Conservation (phyloP, 2,888 invertebrate species). For the Tromatobia lineatoria region DNA sequence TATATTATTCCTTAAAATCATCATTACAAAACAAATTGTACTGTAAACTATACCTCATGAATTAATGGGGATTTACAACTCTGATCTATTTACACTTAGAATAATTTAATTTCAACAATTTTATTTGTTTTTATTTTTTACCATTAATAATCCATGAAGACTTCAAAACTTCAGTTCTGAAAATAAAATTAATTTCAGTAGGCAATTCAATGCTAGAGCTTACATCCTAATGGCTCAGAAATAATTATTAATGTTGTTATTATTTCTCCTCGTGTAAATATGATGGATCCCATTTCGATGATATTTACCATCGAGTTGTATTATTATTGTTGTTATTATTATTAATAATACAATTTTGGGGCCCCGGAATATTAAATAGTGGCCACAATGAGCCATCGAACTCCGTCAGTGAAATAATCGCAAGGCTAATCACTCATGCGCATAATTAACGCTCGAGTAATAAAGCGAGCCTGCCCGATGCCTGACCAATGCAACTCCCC, state of each 20-base stretch:
- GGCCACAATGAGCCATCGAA: constrained; percentile 45
- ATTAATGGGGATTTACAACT: too few species aligned
- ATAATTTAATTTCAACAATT: too few species aligned
- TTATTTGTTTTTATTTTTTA: too few species aligned
- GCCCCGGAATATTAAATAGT: constrained; percentile 16
- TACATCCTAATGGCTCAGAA: neutral
- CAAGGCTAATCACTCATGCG: constrained; percentile 83
- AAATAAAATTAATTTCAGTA: too few species aligned
- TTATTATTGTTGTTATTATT: neutral
- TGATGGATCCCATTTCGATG: neutral
- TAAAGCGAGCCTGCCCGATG: constrained; percentile 72
- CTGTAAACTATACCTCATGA: too few species aligned
- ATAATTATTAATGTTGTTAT: neutral
- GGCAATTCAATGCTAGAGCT: too few species aligned
- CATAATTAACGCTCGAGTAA: constrained; percentile 82
- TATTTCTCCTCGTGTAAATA: neutral
- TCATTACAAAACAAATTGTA: too few species aligned
- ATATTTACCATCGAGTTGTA: neutral
- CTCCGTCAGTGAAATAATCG: constrained; percentile 79
- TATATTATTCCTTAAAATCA: too few species aligned
- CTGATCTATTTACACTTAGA: too few species aligned
- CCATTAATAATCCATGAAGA: too few species aligned
- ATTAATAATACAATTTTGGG: constrained; percentile 29
- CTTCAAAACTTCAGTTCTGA: too few species aligned
- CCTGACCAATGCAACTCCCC: constrained; percentile 18